Evolutionary conservation across 2,888 invertebrate genomes (phyloP).

Genomic region (Esperia sulphurella): DNA sequence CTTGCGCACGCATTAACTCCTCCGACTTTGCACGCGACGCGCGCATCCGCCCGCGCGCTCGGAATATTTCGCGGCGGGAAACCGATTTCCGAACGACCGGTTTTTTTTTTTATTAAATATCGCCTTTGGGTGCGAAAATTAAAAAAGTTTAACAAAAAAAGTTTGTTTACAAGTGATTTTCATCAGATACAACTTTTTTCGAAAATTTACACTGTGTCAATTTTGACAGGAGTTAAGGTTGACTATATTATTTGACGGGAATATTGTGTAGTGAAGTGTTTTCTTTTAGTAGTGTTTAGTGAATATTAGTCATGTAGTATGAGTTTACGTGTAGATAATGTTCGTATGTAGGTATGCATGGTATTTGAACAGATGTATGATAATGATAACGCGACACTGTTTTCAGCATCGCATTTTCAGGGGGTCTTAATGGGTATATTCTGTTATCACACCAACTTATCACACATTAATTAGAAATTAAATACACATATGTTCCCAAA

Average conservation of each 20-base stretch:
- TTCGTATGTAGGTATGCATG: not conserved
- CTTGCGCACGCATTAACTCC: constrained; percentile 54
- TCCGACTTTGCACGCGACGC: constrained; percentile 63
- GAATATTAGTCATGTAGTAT: constrained; percentile 8
- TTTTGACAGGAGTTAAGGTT: constrained; percentile 4
- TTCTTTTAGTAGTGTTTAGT: constrained; percentile 6
- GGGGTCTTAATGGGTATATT: constrained; percentile 3
- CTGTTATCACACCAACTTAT: no score
- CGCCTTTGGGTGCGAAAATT: not conserved
- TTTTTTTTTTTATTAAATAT: constrained; percentile 19
- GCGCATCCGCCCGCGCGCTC: constrained; percentile 56
- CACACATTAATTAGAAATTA: no score
- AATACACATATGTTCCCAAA: no score
- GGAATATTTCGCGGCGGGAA: constrained; percentile 53
- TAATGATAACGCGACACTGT: not conserved
- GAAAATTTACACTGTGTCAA: no score
- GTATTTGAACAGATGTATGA: constrained; percentile 12
- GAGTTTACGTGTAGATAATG: constrained; percentile 9
- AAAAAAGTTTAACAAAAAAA: no score
- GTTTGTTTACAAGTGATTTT: no score
- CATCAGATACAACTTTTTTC: no score
- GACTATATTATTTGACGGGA: not conserved
- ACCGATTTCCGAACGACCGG: constrained; percentile 29
- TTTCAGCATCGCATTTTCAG: constrained; percentile 2
- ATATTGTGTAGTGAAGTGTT: constrained; percentile 36